phyloP scores from a whole-genome alignment of 2,797 vertebrate genomes.

The Vireo griseus region DNA sequence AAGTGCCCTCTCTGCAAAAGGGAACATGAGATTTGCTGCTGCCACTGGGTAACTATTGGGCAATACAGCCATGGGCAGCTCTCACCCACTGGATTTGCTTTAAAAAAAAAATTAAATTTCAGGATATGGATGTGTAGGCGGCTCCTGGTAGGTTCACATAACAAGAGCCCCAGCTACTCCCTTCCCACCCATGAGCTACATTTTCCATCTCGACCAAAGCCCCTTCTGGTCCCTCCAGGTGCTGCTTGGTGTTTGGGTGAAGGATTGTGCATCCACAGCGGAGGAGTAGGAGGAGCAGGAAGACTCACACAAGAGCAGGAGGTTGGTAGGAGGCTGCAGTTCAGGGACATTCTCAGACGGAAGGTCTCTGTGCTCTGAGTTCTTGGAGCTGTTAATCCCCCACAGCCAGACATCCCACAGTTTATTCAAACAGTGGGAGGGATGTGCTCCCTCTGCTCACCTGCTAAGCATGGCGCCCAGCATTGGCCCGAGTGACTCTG shows the following conservation, averaged over 20 bases:
- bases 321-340: background rate
- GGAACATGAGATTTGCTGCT: background rate
- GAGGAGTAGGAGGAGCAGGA: background rate
- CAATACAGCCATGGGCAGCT: background rate
- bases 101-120: background rate
- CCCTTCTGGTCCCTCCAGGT: background rate
- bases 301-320: too few species aligned
- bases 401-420: accelerated
- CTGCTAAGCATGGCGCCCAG: accelerated
- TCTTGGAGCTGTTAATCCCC: background rate
- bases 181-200: background rate
- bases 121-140: background rate
- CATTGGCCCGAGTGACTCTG: background rate
- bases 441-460: background rate
- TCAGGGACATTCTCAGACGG: background rate
- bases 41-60: background rate
- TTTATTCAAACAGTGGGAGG: background rate
- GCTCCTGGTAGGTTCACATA: background rate
- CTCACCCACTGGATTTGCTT: background rate
- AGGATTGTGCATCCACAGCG: background rate
- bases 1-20: background rate
- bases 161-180: accelerated
- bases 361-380: background rate
- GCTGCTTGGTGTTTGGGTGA: accelerated
- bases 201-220: background rate